phyloP scores from a whole-genome alignment of 1,140 invertebrate species.

The Euura saliciscinereae region DNA sequence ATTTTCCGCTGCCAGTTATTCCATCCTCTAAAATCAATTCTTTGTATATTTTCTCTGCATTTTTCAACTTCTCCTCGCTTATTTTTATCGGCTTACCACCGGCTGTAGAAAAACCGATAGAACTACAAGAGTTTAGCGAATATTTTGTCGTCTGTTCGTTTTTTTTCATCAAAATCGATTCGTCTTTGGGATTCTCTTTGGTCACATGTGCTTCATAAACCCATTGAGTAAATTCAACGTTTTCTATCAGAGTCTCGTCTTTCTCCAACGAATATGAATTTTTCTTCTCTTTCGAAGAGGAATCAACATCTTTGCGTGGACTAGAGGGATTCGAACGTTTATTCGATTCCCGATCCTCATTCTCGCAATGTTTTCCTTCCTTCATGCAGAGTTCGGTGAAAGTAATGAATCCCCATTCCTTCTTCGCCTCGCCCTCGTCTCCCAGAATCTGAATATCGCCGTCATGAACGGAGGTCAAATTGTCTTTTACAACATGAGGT shows the following conservation, averaged over 20 bases:
- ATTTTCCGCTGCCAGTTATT: background rate
- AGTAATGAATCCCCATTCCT: slow-evolving; percentile 9
- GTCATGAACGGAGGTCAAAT: background rate
- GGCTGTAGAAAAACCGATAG: slow-evolving; percentile 36
- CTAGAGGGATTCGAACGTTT: too few relatives aligned
- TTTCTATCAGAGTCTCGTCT: background rate
- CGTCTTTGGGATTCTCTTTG: background rate
- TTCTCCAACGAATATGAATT: slow-evolving; percentile 10
- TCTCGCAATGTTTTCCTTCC: background rate
- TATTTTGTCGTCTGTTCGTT: too few relatives aligned
- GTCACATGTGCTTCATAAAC: background rate
- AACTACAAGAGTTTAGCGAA: slow-evolving; percentile 5
- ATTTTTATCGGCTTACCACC: slow-evolving; percentile 42
- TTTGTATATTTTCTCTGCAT: slow-evolving; percentile 31
- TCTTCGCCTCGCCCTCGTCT: background rate
- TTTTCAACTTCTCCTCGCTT: slow-evolving; percentile 41
- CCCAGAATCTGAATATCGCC: background rate
- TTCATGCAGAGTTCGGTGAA: background rate
- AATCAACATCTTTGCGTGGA: background rate
- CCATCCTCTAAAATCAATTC: background rate
- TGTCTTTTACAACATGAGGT: too few relatives aligned
- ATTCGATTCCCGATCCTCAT: slow-evolving; percentile 14
- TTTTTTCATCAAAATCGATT: too few relatives aligned
- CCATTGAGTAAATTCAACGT: slow-evolving; percentile 11
- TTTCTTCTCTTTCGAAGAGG: background rate